Percentiles rank a stretch among this genome's conserved stretches.
Conservation (phyloP, 2,888 invertebrate species). For the Diarsia dahlii region DNA sequence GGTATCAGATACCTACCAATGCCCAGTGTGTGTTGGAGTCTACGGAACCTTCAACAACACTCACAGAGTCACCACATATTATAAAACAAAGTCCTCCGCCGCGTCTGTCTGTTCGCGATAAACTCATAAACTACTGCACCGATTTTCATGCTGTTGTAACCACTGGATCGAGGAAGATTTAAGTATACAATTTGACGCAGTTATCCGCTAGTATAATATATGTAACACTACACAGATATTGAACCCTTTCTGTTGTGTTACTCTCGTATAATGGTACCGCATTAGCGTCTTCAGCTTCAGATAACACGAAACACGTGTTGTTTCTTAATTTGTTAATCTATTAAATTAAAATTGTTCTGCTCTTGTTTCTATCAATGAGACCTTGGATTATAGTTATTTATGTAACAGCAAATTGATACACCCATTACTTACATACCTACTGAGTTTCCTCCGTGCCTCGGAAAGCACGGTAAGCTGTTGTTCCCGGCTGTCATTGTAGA, state of each 20-base stretch:
- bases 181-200: too few species aligned
- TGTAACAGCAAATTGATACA: background rate
- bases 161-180: too few species aligned
- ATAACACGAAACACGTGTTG: constrained; percentile 28
- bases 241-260: background rate
- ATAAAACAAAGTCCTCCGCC: too few species aligned
- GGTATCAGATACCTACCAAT: constrained; percentile 2
- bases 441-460: too few species aligned
- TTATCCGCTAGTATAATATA: too few species aligned
- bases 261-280: background rate
- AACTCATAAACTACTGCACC: too few species aligned
- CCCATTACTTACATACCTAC: too few species aligned
- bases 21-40: background rate
- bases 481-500: too few species aligned
- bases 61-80: constrained; percentile 4
- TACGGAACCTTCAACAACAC: constrained; percentile 15
- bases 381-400: background rate
- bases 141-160: too few species aligned
- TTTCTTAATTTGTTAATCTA: constrained; percentile 21
- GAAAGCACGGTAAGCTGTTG: too few species aligned
- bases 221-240: too few species aligned
- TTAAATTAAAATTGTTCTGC: background rate
- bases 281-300: constrained; percentile 15
- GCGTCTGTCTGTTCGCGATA: too few species aligned
- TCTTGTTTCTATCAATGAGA: background rate